These are phyloP conservation scores for Alouatta palliata DNA, from an alignment of 2,113 vertebrate species.

Conservation along the genomic window DNA sequence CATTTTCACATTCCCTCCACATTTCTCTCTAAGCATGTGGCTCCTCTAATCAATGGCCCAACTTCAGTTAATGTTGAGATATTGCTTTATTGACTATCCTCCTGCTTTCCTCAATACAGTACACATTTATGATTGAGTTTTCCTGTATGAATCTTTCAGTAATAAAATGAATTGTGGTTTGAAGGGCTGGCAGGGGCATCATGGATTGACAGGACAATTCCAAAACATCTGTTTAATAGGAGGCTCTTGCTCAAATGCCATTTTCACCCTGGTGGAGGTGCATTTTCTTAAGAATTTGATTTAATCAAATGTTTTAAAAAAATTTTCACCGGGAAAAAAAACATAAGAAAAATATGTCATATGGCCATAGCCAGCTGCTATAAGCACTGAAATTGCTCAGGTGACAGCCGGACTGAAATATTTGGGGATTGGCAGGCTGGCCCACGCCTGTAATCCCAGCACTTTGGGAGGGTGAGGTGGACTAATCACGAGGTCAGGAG, in stretches of 20 bases:
- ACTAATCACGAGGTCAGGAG: no score
- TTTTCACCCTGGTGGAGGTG: background rate
- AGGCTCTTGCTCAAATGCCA: background rate
- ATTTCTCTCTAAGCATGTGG: background rate
- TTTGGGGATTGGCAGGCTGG: no score
- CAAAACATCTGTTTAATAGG: accelerated
- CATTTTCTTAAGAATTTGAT: background rate
- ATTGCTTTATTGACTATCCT: background rate
- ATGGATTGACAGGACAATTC: background rate
- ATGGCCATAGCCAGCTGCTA: background rate
- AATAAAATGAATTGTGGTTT: background rate
- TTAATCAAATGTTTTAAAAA: background rate
- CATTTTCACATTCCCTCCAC: background rate
- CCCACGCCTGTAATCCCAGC: no score
- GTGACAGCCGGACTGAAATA: background rate
- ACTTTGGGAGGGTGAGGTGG: no score
- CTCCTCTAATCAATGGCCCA: background rate
- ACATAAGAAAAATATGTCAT: background rate
- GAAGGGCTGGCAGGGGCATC: background rate
- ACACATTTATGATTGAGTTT: background rate
- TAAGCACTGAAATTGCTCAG: background rate
- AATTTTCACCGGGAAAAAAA: background rate
- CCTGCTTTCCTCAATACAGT: background rate
- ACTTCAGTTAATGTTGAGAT: background rate
- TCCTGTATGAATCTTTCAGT: background rate